A percentile compares a stretch with the other conserved stretches of the same genome.
phyloP scores from a whole-genome alignment of 2,888 invertebrate genomes.

The Camptogramma bilineatum region DNA sequence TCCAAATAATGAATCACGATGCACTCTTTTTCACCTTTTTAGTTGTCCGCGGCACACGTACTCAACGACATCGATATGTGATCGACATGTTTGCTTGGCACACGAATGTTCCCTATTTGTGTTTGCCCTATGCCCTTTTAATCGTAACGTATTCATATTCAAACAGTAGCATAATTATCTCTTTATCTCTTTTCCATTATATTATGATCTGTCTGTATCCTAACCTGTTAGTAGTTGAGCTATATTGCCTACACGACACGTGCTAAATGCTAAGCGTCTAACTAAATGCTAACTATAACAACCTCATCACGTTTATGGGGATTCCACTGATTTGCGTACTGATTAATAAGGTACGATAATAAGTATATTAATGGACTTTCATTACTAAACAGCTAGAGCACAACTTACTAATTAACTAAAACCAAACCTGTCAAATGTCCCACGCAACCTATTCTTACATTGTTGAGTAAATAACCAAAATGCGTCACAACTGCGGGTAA shows the following conservation, averaged over 20 bases:
- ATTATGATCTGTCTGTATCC: neutral
- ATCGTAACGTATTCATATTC: slow-evolving; percentile 10
- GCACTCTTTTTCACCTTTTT: slow-evolving; percentile 24
- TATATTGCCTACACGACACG: neutral
- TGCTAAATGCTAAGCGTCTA: neutral
- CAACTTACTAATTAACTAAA: neutral
- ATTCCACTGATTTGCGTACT: neutral
- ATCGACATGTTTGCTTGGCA: slow-evolving; percentile 24
- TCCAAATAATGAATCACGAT: slow-evolving; percentile 12
- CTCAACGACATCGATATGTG: slow-evolving; percentile 21
- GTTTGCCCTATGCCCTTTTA: slow-evolving; percentile 32
- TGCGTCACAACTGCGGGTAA: neutral
- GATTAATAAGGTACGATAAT: neutral
- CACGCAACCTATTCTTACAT: neutral
- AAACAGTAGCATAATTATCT: neutral
- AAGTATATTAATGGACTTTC: slow-evolving; percentile 1
- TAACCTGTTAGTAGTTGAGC: neutral
- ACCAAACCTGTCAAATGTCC: neutral
- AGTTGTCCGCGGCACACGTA: slow-evolving; percentile 19
- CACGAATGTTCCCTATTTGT: slow-evolving; percentile 22
- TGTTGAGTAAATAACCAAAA: neutral
- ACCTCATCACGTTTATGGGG: slow-evolving; percentile 12
- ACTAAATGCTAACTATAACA: slow-evolving; percentile 5
- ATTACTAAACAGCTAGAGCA: neutral
- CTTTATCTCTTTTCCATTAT: neutral